These are phyloP conservation scores for Malaclemys terrapin DNA, from an alignment of 2,113 vertebrate species.

Conservation along the genomic window DNA sequence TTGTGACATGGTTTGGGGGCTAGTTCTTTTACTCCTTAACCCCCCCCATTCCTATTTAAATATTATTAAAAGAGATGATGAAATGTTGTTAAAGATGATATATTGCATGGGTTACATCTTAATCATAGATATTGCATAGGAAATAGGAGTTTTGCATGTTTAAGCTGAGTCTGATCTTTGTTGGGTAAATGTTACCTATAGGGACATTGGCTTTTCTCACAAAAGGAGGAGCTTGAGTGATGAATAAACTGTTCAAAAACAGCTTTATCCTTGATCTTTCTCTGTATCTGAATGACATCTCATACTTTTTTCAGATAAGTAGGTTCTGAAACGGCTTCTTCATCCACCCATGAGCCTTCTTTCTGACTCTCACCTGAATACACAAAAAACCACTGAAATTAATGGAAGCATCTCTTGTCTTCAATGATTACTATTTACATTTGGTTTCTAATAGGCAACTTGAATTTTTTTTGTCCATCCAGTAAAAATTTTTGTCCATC, in stretches of 20 bases:
- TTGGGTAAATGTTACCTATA: neutral
- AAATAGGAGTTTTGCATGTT: neutral
- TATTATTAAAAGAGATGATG: neutral
- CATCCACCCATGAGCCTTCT: neutral
- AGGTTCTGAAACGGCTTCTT: neutral
- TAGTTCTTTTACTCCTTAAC: neutral
- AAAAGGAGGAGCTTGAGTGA: neutral
- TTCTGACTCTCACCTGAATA: neutral
- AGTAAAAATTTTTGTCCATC: neutral
- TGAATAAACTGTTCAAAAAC: neutral
- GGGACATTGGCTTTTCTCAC: neutral
- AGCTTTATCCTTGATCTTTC: neutral
- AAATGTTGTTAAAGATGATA: neutral
- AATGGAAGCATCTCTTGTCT: neutral
- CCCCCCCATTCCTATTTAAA: neutral
- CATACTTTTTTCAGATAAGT: neutral
- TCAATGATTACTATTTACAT: neutral
- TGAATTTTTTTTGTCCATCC: neutral
- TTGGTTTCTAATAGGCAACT: neutral
- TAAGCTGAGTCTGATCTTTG: neutral
- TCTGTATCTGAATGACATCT: neutral
- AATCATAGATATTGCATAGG: neutral
- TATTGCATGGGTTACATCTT: neutral
- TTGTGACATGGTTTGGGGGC: neutral
- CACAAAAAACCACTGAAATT: neutral